Conservation (phyloP, 2,797 vertebrate species). For the Crocodylus rhombifer region DNA sequence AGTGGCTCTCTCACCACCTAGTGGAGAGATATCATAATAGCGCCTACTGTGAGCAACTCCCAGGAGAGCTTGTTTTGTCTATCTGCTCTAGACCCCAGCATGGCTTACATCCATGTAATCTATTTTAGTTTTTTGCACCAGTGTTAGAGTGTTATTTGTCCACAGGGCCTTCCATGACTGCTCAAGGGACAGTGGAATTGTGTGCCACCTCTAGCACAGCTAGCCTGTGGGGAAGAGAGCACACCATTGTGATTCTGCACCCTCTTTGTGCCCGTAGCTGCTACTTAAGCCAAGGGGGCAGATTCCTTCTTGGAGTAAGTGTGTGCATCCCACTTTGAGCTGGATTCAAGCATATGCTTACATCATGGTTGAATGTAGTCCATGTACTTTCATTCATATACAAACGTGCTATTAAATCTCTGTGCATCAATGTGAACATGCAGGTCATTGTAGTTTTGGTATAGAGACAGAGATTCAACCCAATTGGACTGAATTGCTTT, state of each 20-base stretch:
- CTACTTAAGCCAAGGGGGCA: background rate
- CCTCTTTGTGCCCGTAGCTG: background rate
- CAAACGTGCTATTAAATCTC: background rate
- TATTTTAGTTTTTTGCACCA: too few relatives aligned
- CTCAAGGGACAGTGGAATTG: background rate
- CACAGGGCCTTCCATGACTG: background rate
- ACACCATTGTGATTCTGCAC: background rate
- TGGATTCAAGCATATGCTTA: background rate
- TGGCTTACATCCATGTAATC: too few relatives aligned
- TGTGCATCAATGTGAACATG: conserved; percentile 16
- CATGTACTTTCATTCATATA: background rate
- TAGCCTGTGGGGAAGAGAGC: background rate
- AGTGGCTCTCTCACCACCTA: too few relatives aligned
- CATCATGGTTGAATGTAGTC: background rate
- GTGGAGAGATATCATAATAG: too few relatives aligned
- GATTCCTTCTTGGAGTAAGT: background rate
- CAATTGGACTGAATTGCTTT: conserved; percentile 48
- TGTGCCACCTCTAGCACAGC: background rate
- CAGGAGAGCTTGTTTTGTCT: too few relatives aligned
- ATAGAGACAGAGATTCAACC: conserved; percentile 39
- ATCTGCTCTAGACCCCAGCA: too few relatives aligned
- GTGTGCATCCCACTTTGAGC: rapidly evolving
- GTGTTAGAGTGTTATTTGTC: too few relatives aligned
- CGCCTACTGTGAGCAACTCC: too few relatives aligned
- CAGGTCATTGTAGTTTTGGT: background rate